Conservation (phyloP, 2,113 vertebrate species). For the Sturnira hondurensis region DNA sequence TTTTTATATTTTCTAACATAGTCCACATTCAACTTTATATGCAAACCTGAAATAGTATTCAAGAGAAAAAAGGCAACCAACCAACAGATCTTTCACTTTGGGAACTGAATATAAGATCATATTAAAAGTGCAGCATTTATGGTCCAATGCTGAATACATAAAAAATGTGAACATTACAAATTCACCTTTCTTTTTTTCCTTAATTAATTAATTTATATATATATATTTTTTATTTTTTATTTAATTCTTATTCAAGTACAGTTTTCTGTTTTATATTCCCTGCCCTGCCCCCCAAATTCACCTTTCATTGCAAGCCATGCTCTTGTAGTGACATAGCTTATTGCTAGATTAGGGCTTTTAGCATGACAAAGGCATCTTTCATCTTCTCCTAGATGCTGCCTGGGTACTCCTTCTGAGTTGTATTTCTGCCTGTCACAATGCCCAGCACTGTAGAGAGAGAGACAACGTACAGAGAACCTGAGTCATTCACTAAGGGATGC, state of each 20-base stretch:
- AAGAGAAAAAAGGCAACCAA: constrained; percentile 68
- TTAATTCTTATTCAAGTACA: no score
- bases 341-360: constrained; percentile 68
- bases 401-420: constrained; percentile 64
- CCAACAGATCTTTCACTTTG: constrained; percentile 73
- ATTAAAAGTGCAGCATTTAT: constrained; percentile 76
- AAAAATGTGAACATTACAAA: constrained; percentile 76
- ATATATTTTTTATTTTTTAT: no score
- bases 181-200: constrained; percentile 69
- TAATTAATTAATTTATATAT: no score
- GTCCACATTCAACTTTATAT: constrained; percentile 68
- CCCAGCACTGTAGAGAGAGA: constrained; percentile 59
- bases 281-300: no score
- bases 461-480: constrained; percentile 62
- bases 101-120: constrained; percentile 74
- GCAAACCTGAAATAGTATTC: constrained; percentile 71
- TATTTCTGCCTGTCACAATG: constrained; percentile 70
- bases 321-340: constrained; percentile 77
- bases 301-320: constrained; percentile 71
- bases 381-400: constrained; percentile 72
- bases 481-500: constrained; percentile 67
- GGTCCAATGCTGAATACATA: constrained; percentile 74
- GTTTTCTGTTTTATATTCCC: no score
- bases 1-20: constrained; percentile 79
- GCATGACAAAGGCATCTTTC: constrained; percentile 66